Percentiles rank a stretch among this genome's conserved stretches.
Conservation (phyloP, 2,113 vertebrate genomes). For the Odontophorus gujanensis region DNA sequence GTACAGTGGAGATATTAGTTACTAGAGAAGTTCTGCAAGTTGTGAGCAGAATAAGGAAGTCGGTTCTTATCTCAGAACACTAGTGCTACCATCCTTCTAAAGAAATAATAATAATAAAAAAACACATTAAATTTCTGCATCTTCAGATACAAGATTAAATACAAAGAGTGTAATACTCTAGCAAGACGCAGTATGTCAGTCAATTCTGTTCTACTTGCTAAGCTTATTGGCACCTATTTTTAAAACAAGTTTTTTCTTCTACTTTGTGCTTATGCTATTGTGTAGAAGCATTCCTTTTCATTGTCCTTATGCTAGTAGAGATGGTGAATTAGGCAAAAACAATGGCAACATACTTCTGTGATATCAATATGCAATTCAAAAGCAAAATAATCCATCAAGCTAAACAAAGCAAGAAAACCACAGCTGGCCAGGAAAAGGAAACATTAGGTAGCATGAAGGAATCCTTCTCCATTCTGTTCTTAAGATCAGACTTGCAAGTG, state of each 20-base stretch:
- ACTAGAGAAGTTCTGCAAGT: background rate
- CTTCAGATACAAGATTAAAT: background rate
- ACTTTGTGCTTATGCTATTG: background rate
- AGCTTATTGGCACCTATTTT: background rate
- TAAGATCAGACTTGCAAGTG: background rate
- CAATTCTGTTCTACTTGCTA: background rate
- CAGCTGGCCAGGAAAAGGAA: background rate
- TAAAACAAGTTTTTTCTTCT: background rate
- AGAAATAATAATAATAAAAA: background rate
- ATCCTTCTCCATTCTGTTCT: background rate
- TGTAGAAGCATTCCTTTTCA: background rate
- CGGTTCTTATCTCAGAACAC: background rate
- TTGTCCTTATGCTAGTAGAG: background rate
- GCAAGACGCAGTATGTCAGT: background rate
- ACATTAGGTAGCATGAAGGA: background rate
- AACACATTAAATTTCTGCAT: background rate
- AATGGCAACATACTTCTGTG: background rate
- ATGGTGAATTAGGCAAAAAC: background rate
- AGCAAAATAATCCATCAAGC: background rate
- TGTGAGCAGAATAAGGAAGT: background rate
- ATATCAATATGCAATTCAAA: background rate
- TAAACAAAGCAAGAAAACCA: background rate
- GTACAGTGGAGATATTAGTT: background rate
- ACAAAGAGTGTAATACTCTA: background rate
- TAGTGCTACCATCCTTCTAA: background rate